Percentiles rank a stretch among this genome's conserved stretches.
Evolutionary conservation across 1,140 invertebrate genomes (phyloP).

Genomic region (Drosophila dunni): DNA sequence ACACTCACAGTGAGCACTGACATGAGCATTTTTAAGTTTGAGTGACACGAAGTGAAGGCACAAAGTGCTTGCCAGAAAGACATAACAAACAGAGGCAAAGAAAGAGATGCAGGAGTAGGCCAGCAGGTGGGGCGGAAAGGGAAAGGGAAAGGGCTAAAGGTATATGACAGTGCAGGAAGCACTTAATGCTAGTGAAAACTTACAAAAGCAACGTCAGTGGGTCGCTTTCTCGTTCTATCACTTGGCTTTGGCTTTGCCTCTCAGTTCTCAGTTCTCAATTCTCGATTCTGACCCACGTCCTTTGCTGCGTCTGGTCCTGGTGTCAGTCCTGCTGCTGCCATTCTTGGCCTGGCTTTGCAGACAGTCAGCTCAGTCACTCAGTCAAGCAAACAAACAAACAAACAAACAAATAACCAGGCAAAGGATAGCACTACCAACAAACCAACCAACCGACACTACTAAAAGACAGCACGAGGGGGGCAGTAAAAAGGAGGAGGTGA

Average conservation of each 20-base stretch:
- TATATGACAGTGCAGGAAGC: constrained; percentile 53
- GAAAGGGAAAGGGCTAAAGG: constrained; percentile 5
- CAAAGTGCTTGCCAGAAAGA: constrained; percentile 62
- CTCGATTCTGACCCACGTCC: constrained; percentile 1
- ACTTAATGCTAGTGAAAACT: constrained; percentile 78
- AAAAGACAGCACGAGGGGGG: constrained; percentile 1
- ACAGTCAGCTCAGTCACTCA: constrained; percentile 64
- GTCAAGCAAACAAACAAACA: constrained; percentile 58
- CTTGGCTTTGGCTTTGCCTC: constrained; percentile 39
- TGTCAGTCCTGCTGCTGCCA: constrained; percentile 7
- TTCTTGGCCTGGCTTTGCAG: constrained; percentile 19
- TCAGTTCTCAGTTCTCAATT: too few relatives aligned
- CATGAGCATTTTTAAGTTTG: constrained; percentile 71
- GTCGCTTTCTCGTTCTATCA: constrained; percentile 62
- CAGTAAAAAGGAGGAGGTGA: not conserved
- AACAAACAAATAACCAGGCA: constrained; percentile 39
- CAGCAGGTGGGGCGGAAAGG: not conserved
- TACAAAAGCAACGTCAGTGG: constrained; percentile 61
- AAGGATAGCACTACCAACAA: constrained; percentile 38
- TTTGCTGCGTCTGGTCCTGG: constrained; percentile 6
- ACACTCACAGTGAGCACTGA: constrained; percentile 31
- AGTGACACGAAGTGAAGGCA: constrained; percentile 73
- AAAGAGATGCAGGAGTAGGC: not conserved
- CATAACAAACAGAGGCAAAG: too few relatives aligned
- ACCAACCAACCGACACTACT: constrained; percentile 8